phyloP scores from a whole-genome alignment of 2,888 invertebrate genomes.

The Catonia carolina region DNA sequence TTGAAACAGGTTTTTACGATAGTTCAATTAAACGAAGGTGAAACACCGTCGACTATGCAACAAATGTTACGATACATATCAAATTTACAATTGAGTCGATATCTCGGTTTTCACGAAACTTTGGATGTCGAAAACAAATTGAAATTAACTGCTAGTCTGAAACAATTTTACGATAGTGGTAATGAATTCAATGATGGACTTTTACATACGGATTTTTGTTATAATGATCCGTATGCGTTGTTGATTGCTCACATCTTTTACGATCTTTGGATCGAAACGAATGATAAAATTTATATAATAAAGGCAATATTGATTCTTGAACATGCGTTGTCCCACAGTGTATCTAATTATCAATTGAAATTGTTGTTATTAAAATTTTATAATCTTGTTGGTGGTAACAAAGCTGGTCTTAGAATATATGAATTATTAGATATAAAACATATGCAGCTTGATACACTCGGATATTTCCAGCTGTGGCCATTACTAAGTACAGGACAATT shows the following conservation, averaged over 20 bases:
- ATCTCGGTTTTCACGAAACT: slow-evolving; percentile 60
- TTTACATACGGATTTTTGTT: slow-evolving; percentile 44
- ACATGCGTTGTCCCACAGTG: slow-evolving; percentile 65
- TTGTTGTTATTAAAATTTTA: slow-evolving; percentile 75
- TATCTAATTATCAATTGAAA: slow-evolving; percentile 85
- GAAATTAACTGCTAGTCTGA: slow-evolving; percentile 54
- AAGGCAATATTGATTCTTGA: slow-evolving; percentile 66
- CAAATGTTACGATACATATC: slow-evolving; percentile 79
- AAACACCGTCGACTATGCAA: slow-evolving; percentile 45
- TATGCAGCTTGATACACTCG: slow-evolving; percentile 86
- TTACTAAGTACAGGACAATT: slow-evolving; percentile 66
- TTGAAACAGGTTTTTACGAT: slow-evolving; percentile 33
- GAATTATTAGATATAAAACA: slow-evolving; percentile 84
- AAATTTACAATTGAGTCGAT: slow-evolving; percentile 65
- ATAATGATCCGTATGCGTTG: slow-evolving; percentile 68
- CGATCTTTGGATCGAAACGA: slow-evolving; percentile 48
- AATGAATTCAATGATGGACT: slow-evolving; percentile 39
- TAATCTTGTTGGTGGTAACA: slow-evolving; percentile 62
- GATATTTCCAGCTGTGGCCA: slow-evolving; percentile 72
- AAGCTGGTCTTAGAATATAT: slow-evolving; percentile 67
- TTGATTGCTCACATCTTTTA: slow-evolving; percentile 66
- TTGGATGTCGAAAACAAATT: slow-evolving; percentile 50
- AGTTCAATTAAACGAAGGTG: slow-evolving; percentile 40
- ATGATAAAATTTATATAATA: slow-evolving; percentile 44
- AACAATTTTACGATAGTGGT: slow-evolving; percentile 60